phyloP scores from a whole-genome alignment of 2,113 vertebrate species.

The Lepus europaeus region DNA sequence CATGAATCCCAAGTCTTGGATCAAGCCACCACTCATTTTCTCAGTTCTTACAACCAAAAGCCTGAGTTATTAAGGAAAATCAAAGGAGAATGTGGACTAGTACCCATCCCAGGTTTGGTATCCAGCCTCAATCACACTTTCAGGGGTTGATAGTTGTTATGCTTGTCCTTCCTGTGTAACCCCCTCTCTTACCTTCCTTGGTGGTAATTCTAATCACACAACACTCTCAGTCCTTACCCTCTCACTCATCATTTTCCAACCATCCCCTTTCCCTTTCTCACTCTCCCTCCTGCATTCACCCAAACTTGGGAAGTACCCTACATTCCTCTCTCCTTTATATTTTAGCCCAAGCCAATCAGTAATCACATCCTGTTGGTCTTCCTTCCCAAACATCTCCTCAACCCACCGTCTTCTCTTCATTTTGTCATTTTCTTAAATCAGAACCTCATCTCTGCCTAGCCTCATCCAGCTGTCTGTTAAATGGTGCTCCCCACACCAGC shows the following conservation, averaged over 20 bases:
- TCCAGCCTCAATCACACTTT: conserved; percentile 5
- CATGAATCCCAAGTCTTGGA: conserved; percentile 13
- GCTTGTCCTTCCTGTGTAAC: not conserved
- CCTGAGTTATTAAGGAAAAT: conserved; percentile 38
- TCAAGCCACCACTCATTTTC: not conserved
- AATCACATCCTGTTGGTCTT: not conserved
- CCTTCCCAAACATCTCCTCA: not conserved
- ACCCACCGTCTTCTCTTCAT: not conserved
- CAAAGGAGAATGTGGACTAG: not conserved
- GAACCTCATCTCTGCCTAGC: not conserved
- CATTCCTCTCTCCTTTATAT: not conserved
- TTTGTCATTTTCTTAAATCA: conserved; percentile 40
- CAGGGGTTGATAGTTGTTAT: not conserved
- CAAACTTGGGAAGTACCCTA: not conserved
- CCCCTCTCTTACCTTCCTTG: not conserved
- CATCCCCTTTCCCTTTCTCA: not conserved
- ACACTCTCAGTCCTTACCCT: not conserved
- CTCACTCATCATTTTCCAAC: not conserved
- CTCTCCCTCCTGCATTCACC: not conserved
- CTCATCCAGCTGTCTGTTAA: conserved; percentile 13
- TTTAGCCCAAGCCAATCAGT: not conserved
- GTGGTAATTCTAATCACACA: not conserved
- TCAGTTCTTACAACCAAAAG: not conserved
- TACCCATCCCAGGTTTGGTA: not conserved
- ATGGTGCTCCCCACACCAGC: not conserved